Conservation (phyloP, 2,113 vertebrate genomes). For the Leiothrix lutea region DNA sequence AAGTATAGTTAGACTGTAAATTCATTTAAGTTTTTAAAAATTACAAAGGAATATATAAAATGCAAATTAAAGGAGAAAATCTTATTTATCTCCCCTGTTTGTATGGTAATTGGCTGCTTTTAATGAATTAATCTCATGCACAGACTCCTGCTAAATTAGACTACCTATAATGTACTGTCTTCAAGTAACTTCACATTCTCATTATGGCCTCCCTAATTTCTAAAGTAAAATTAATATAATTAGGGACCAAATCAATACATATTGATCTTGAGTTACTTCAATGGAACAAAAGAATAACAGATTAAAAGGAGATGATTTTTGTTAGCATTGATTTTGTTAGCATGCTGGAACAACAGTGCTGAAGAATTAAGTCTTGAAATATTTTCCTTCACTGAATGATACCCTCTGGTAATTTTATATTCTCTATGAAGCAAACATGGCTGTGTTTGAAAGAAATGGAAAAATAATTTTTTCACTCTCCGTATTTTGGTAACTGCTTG, state of each 20-base stretch:
- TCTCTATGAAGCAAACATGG: background rate
- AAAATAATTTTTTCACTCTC: background rate
- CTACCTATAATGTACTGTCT: conserved; percentile 74
- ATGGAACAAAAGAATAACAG: conserved; percentile 74
- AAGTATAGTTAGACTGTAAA: conserved; percentile 56
- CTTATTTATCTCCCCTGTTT: conserved; percentile 75
- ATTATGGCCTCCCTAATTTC: conserved; percentile 76
- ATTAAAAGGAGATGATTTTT: conserved; percentile 76
- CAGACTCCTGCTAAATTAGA: conserved; percentile 71
- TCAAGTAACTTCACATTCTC: conserved; percentile 79
- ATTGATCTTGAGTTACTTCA: conserved; percentile 75
- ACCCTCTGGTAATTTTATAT: background rate
- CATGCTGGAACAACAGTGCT: conserved; percentile 65
- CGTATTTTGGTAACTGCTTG: background rate
- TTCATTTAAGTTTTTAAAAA: conserved; percentile 72
- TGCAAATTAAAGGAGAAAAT: conserved; percentile 72
- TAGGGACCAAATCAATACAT: conserved; percentile 79
- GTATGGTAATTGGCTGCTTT: conserved; percentile 73
- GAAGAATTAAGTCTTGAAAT: conserved; percentile 69
- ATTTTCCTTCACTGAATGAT: conserved; percentile 57
- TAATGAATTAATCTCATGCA: conserved; percentile 82
- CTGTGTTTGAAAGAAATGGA: conserved; percentile 29
- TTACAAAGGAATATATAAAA: conserved; percentile 72
- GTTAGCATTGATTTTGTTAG: conserved; percentile 67
- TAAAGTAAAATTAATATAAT: conserved; percentile 82